Percentiles rank a stretch among this genome's conserved stretches.
Evolutionary conservation across 2,888 invertebrate species (phyloP).

Genomic region (Scaeva pyrastri): DNA sequence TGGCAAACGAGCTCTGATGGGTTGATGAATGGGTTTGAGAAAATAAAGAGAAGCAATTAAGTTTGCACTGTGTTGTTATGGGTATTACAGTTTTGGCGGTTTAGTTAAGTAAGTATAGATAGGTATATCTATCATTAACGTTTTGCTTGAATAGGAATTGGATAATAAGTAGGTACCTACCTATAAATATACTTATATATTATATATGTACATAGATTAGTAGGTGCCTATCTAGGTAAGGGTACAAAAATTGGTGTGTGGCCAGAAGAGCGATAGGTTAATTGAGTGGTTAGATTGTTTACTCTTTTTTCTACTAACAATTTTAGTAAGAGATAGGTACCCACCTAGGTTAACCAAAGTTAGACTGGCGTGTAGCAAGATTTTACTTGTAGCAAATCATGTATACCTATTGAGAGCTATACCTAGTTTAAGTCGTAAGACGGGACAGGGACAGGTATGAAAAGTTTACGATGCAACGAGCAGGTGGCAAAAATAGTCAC

Average conservation of each 20-base stretch:
- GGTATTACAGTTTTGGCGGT: constrained; percentile 60
- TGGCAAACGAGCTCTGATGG: constrained; percentile 1
- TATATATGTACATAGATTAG: neutral
- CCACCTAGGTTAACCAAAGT: too few species aligned
- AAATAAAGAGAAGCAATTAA: constrained; percentile 70
- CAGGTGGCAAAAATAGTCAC: too few species aligned
- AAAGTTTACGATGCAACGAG: too few species aligned
- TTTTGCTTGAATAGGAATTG: too few species aligned
- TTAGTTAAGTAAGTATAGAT: constrained; percentile 27
- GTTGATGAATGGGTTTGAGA: constrained; percentile 43
- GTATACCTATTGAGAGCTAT: too few species aligned
- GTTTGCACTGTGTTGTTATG: constrained; percentile 44
- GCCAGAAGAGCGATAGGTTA: constrained; percentile 51
- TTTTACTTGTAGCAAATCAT: too few species aligned
- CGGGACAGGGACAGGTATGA: too few species aligned
- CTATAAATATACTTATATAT: too few species aligned
- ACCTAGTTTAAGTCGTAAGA: too few species aligned
- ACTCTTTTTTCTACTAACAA: neutral
- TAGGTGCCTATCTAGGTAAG: too few species aligned
- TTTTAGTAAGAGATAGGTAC: neutral
- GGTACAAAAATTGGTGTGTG: neutral
- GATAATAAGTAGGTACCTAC: too few species aligned
- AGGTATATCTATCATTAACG: constrained; percentile 10
- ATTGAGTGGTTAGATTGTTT: constrained; percentile 55
- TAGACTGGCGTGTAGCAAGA: too few species aligned